Evolutionary conservation across 2,888 invertebrate genomes (phyloP), one percentile per base, ranked within the genome.

Genomic region (Leptopilina syphax): DNA sequence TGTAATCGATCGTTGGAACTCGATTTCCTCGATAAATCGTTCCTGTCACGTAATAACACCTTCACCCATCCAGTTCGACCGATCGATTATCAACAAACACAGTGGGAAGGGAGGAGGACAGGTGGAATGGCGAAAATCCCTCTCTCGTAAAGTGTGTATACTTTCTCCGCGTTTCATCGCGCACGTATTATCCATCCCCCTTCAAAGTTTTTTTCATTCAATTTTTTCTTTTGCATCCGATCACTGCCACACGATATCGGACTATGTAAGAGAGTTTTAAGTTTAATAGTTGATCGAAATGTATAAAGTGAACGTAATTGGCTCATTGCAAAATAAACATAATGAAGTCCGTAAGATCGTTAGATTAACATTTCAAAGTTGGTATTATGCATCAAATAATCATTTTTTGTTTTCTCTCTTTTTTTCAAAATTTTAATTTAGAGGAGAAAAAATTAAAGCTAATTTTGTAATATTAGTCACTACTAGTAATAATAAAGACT

Each of bases 41-140:
- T 81, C 83, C 81, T 81, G 81, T 83, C 83, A 81, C 81, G 81
- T 83, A 83, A 83, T 83, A 83, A 83, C 83, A 81, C 83, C 81
- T 83, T 80, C 73, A 80, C 80, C 70, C 80, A 77, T 79, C 79
- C 10, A 80, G 81, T 78, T 79, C 34, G 78, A 79, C 78, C 77
- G 78, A 57, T 78, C 73, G 79, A 81, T 81, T 80, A 81, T 77
- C 80, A 44, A 34, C 34, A 34, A 34, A 3, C 34, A 34, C 34
- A 34, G 34, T 44, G 44, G 44, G 44, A 44, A 44, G 44, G 44
- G 44, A 44, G 44, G 50, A 27, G 34, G 77, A 80, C 83, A 83
- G 83, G 83, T 83, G 83, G 79, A 77, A 78, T 65, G 67, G 70
- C 68, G 73, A 67, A 77, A 66, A 68, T 77, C 67, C 67, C 76